phyloP scores from a whole-genome alignment of 1,140 invertebrate genomes.

The Tyrophagus putrescentiae region DNA sequence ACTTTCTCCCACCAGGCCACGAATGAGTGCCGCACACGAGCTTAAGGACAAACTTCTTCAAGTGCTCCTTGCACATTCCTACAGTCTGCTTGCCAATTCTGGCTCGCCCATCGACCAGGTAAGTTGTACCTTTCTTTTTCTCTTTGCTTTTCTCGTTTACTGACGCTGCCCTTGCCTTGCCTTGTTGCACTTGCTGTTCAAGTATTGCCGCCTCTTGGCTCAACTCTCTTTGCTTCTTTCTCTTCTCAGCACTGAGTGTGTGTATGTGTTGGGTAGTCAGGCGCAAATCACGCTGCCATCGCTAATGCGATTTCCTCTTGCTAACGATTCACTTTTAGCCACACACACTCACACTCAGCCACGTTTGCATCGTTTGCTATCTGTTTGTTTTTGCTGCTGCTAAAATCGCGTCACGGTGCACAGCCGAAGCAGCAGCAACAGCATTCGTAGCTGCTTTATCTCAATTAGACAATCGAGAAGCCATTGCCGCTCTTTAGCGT shows the following conservation, averaged over 20 bases:
- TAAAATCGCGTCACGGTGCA: slow-evolving; percentile 6
- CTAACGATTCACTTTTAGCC: too few relatives aligned
- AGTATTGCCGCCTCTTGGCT: slow-evolving; percentile 1
- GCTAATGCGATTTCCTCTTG: too few relatives aligned
- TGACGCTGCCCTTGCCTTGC: neutral
- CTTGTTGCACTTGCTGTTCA: neutral
- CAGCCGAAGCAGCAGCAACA: too few relatives aligned
- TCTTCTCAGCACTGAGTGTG: too few relatives aligned
- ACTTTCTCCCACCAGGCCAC: slow-evolving; percentile 43
- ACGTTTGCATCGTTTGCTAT: neutral
- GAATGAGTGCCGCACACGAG: slow-evolving; percentile 49
- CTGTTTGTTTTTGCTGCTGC: neutral
- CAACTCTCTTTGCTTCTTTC: too few relatives aligned
- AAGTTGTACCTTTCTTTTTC: slow-evolving; percentile 29
- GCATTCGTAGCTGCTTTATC: slow-evolving; percentile 1
- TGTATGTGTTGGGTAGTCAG: too few relatives aligned
- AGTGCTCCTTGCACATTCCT: slow-evolving; percentile 68
- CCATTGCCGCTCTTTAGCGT: neutral
- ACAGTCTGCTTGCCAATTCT: slow-evolving; percentile 61
- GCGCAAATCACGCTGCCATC: too few relatives aligned
- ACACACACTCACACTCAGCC: too few relatives aligned
- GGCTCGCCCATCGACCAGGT: slow-evolving; percentile 88
- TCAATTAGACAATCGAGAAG: slow-evolving; percentile 13
- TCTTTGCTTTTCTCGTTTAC: neutral
- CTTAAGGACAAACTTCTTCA: slow-evolving; percentile 83